These are phyloP conservation scores for Pollenia griseotomentosa DNA, from an alignment of 2,888 invertebrate species.

Conservation along the genomic window DNA sequence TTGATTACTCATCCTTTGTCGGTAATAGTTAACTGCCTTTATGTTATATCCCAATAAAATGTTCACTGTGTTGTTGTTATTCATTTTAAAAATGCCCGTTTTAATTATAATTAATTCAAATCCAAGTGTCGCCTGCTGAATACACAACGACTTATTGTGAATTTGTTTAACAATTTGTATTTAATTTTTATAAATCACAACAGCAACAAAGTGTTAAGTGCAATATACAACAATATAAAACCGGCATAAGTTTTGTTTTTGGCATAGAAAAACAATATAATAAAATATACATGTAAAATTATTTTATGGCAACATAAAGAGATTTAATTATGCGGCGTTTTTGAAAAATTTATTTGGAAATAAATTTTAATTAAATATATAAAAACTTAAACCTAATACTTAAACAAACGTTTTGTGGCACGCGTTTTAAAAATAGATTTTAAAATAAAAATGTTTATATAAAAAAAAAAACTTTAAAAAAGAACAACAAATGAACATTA, in stretches of 20 bases:
- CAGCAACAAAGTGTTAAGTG: slow-evolving; percentile 37
- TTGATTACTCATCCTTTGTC: too few relatives aligned
- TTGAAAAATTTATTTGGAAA: slow-evolving; percentile 28
- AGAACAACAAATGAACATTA: background rate
- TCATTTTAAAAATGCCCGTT: background rate
- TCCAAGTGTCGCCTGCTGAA: slow-evolving; percentile 27
- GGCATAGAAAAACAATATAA: slow-evolving; percentile 46
- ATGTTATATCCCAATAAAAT: background rate
- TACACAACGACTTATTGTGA: slow-evolving; percentile 36
- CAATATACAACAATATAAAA: background rate
- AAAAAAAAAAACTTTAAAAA: background rate
- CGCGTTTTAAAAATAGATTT: slow-evolving; percentile 39
- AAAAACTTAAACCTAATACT: background rate
- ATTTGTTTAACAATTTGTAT: slow-evolving; percentile 27
- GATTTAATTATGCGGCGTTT: slow-evolving; percentile 38
- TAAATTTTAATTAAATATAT: background rate
- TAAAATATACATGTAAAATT: slow-evolving; percentile 55
- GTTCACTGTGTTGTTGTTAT: slow-evolving; percentile 9
- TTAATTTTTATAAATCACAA: slow-evolving; percentile 3
- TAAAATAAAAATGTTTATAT: background rate
- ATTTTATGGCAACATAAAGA: slow-evolving; percentile 56
- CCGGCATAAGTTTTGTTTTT: background rate
- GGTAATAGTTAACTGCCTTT: background rate
- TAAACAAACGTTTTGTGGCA: slow-evolving; percentile 35
- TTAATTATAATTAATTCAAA: slow-evolving; percentile 42